Evolutionary conservation across 1,140 invertebrate species (phyloP), one percentile per base, ranked within the genome.

Genomic region (Drosophila saltans): DNA sequence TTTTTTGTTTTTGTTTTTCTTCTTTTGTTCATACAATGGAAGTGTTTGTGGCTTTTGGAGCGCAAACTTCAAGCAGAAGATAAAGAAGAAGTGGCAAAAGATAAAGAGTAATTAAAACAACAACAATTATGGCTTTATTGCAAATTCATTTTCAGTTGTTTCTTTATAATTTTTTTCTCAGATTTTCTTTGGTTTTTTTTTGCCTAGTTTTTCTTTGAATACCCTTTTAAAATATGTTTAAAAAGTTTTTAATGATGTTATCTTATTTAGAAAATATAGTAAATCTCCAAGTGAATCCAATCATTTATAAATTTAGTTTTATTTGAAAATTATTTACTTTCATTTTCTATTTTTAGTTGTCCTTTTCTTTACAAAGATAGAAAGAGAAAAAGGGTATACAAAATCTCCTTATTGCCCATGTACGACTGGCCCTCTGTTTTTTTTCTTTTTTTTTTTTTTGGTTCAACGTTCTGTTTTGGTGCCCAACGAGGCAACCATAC

Each of bases 381-480:
- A 16, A 16, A 16, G 16, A 16, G 16, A 16, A 16, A 16, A 16
- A 16, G 24, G 45, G 45, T 52, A 52, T 52, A 24, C 16, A 4
- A 52, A 52, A 52, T 52, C 8, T 52, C 45, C 2, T 52, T 3
- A 9, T 52, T 26, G 8, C 2, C 8, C 1, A 52, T 4, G 2
- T 52, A 24, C 24, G 3, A 3, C 9, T 52, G 45, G 45, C 21
- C 24, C 21, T 26, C 8, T 26, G 16, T 21, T 52, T 33, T 16
- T 43, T 63, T 43, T 63, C n/a, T 10, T 16, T 16, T 16, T 16
- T 16, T 16, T 16, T 16, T 16, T 16, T 80, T 78, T 80, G 72
- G 78, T 78, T 80, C 78, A 78, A 80, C 78, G 75, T 80, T 80
- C 75, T 80, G 66, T 67, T 77, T 77, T 56, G 66, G 33, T 66